phyloP scores from a whole-genome alignment of 2,888 invertebrate genomes.

The Perizoma affinitatum region DNA sequence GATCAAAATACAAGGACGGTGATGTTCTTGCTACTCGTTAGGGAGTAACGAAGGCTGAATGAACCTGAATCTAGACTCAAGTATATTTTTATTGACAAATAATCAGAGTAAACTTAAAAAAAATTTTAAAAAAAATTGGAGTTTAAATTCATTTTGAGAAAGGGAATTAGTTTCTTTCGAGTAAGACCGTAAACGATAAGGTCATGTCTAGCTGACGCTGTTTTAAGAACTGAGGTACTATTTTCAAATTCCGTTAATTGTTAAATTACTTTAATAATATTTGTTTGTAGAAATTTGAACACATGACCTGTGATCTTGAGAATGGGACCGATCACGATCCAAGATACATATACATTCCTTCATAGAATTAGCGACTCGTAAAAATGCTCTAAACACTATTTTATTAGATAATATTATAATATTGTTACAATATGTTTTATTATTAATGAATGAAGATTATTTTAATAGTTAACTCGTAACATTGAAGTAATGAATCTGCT shows the following conservation, averaged over 20 bases:
- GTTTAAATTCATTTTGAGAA: too few relatives aligned
- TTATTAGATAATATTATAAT: conserved; percentile 58
- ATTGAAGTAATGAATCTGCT: conserved; percentile 41
- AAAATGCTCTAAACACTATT: conserved; percentile 73
- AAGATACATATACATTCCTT: conserved; percentile 65
- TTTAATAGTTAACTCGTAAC: conserved; percentile 55
- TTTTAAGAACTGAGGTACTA: conserved; percentile 71
- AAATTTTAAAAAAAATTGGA: too few relatives aligned
- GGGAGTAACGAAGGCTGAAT: too few relatives aligned
- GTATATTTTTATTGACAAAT: too few relatives aligned
- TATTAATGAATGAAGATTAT: conserved; percentile 73
- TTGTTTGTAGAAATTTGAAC: conserved; percentile 57
- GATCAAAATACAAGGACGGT: too few relatives aligned
- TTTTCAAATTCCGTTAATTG: conserved; percentile 60
- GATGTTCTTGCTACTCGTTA: too few relatives aligned
- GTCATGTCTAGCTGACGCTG: conserved; percentile 79
- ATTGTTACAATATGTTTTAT: conserved; percentile 63
- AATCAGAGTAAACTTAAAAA: too few relatives aligned
- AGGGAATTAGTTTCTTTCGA: too few relatives aligned
- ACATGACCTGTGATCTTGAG: conserved; percentile 77
- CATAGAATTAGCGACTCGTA: conserved; percentile 82
- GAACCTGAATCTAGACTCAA: too few relatives aligned
- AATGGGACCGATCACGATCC: conserved; percentile 78
- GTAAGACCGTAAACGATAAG: too few relatives aligned
- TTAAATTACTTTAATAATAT: conserved; percentile 29